phyloP scores from a whole-genome alignment of 64 coral and sea anemone genomes.

The Stylophora pistillata region DNA sequence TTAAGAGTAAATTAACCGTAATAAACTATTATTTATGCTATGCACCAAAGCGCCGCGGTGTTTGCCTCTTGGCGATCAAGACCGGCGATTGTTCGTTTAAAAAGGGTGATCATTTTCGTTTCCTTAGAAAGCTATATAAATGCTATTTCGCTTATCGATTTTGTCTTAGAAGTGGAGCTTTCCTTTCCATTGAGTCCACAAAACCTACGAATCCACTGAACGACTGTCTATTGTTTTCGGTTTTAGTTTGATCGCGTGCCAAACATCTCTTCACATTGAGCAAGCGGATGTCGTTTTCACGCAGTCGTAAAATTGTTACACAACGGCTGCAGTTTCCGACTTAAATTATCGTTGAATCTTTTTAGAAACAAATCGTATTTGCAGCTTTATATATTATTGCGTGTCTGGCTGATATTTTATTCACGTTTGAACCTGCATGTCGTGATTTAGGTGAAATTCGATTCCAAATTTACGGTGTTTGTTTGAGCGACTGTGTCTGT shows the following conservation, averaged over 20 bases:
- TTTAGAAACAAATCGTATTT: neutral
- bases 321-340: neutral
- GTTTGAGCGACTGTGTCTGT: neutral
- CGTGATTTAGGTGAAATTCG: slow-evolving; percentile 31
- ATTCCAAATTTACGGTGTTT: neutral
- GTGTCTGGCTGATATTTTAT: neutral
- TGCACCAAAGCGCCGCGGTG: neutral
- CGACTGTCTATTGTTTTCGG: slow-evolving; percentile 17
- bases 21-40: slow-evolving; percentile 13
- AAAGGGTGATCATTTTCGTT: slow-evolving; percentile 7
- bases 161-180: neutral
- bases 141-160: neutral
- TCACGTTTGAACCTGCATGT: neutral
- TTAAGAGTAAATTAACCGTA: slow-evolving; percentile 42
- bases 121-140: neutral
- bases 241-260: slow-evolving; percentile 32
- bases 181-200: neutral
- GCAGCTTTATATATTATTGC: neutral
- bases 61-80: neutral
- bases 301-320: neutral
- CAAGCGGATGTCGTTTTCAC: slow-evolving; percentile 8
- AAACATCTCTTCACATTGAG: neutral
- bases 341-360: neutral
- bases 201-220: neutral
- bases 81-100: neutral